Percentiles rank a stretch among this genome's conserved stretches.
Conservation (phyloP, 1,140 invertebrate species). For the Pseudomyrmex pallidus region DNA sequence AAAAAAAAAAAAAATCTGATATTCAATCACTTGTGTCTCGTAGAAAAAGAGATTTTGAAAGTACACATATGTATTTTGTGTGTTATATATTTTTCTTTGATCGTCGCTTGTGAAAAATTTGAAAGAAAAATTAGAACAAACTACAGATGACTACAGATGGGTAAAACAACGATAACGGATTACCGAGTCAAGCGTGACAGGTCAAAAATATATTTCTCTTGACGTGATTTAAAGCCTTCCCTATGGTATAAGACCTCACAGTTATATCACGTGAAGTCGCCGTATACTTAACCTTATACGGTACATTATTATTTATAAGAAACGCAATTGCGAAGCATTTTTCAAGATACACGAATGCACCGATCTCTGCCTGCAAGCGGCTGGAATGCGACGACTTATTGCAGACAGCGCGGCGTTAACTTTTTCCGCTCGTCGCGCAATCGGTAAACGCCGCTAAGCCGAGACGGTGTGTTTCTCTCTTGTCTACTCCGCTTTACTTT, state of each 20-base stretch:
- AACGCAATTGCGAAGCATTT: constrained; percentile 21
- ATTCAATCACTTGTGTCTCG: neutral
- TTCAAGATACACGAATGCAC: neutral
- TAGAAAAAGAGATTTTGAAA: neutral
- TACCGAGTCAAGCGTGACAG: neutral
- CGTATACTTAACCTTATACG: neutral
- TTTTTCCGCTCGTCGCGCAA: constrained; percentile 2
- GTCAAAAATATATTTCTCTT: neutral
- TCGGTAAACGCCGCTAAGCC: constrained; percentile 39
- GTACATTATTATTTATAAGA: constrained; percentile 7
- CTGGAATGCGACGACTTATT: constrained; percentile 41
- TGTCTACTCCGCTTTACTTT: constrained; percentile 33
- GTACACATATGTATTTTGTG: neutral
- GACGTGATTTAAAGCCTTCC: constrained; percentile 2
- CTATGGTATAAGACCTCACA: neutral
- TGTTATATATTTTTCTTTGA: neutral
- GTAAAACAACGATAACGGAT: constrained; percentile 19
- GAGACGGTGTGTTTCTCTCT: constrained; percentile 8
- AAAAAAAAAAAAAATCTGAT: neutral
- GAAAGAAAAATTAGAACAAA: neutral
- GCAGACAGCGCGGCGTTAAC: constrained; percentile 11
- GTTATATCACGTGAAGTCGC: neutral
- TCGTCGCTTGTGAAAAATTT: neutral
- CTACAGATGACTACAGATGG: too few species aligned
- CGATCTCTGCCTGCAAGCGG: neutral